phyloP scores from a whole-genome alignment of 1,140 invertebrate genomes.

The Drepana arcuata region DNA sequence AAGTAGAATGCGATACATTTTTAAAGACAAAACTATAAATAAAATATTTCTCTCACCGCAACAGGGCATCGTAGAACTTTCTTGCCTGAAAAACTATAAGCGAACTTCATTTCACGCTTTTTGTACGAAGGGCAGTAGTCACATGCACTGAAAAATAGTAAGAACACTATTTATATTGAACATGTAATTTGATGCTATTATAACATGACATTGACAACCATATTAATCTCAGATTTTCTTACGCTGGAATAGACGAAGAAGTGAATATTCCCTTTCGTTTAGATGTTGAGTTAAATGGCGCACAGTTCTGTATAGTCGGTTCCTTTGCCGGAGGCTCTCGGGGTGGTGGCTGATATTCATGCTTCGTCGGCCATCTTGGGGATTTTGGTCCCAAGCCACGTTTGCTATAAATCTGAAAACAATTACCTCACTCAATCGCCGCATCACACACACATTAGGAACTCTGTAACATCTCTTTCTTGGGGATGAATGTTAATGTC shows the following conservation, averaged over 20 bases:
- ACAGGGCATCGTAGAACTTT: conserved; percentile 52
- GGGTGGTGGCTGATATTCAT: conserved; percentile 58
- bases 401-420: conserved; percentile 42
- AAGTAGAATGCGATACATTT: too few species aligned
- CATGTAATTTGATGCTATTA: neutral
- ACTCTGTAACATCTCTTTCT: too few species aligned
- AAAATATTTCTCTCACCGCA: conserved; percentile 25
- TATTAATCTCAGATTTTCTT: conserved; percentile 28
- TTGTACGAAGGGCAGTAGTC: conserved; percentile 48
- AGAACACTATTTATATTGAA: neutral
- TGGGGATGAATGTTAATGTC: too few species aligned
- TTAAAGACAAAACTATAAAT: conserved; percentile 7
- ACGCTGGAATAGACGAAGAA: conserved; percentile 48
- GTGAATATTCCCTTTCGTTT: conserved; percentile 42
- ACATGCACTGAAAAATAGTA: conserved; percentile 35
- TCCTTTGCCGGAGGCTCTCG: conserved; percentile 18
- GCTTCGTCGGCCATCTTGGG: conserved; percentile 38
- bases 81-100: conserved; percentile 49
- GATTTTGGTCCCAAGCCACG: conserved; percentile 35
- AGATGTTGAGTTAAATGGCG: conserved; percentile 55
- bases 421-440: too few species aligned
- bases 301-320: conserved; percentile 32
- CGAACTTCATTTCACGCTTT: conserved; percentile 50
- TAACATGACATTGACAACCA: neutral
- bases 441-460: too few species aligned